These are phyloP conservation scores for Terrapene triunguis DNA, from an alignment of 2,113 vertebrate species.

Conservation along the genomic window DNA sequence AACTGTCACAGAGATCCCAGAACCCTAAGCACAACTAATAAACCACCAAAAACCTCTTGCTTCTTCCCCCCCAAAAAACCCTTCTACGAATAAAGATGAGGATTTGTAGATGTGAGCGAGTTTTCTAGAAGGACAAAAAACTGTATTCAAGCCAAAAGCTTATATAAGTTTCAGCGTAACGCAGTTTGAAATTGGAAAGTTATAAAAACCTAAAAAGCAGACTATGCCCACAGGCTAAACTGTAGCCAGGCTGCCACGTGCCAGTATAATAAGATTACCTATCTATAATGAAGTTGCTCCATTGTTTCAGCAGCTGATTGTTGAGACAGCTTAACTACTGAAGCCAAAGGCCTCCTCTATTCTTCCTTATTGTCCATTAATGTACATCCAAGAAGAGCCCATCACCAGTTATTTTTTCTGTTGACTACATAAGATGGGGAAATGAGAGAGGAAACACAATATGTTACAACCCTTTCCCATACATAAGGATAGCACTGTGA, in stretches of 20 bases:
- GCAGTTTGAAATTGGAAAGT: neutral
- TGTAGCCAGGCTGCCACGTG: neutral
- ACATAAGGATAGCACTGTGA: neutral
- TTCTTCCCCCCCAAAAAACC: constrained; percentile 22
- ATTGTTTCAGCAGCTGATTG: constrained; percentile 1
- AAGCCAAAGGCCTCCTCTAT: neutral
- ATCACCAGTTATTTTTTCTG: neutral
- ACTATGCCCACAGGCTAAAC: neutral
- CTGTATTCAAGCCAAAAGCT: neutral
- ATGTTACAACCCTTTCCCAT: constrained; percentile 2
- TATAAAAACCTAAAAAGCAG: constrained; percentile 9
- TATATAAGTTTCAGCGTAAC: constrained; percentile 22
- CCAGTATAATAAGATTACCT: neutral
- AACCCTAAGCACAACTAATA: constrained; percentile 65
- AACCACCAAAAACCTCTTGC: neutral
- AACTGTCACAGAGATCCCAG: neutral
- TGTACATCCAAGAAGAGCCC: neutral
- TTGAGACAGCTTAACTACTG: neutral
- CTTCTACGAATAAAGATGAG: constrained; percentile 46
- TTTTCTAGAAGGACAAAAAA: neutral
- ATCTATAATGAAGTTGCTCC: neutral
- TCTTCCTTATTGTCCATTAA: neutral
- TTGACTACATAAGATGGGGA: constrained; percentile 45
- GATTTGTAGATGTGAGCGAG: neutral
- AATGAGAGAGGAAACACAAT: constrained; percentile 32